A percentile compares a stretch with the other conserved stretches of the same genome.
phyloP scores from a whole-genome alignment of 2,113 vertebrate species.

The Triplophysa siluroides region DNA sequence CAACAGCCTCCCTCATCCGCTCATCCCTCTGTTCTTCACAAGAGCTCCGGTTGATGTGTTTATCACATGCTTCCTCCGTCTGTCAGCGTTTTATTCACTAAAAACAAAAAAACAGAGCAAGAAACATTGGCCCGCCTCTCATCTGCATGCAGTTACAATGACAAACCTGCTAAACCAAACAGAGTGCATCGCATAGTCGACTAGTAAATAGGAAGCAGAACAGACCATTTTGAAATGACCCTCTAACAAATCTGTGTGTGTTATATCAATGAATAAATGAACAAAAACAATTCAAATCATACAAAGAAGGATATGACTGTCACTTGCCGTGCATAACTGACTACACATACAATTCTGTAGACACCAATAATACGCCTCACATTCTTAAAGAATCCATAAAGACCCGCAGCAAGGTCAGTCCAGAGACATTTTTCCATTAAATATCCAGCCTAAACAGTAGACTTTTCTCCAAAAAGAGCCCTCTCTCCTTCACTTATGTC shows the following conservation, averaged over 20 bases:
- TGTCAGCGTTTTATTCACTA: constrained; percentile 61
- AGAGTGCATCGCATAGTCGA: not conserved
- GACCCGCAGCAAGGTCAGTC: constrained; percentile 16
- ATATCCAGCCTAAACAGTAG: constrained; percentile 19
- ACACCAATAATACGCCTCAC: too few relatives aligned
- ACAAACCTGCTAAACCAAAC: too few relatives aligned
- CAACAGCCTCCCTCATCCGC: constrained; percentile 49
- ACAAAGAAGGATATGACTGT: too few relatives aligned
- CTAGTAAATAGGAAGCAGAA: too few relatives aligned
- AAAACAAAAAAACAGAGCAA: constrained; percentile 18
- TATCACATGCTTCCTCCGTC: constrained; percentile 65
- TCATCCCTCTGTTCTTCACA: constrained; percentile 58
- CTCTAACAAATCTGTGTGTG: too few relatives aligned
- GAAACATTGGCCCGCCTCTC: not conserved
- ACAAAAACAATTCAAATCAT: too few relatives aligned
- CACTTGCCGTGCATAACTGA: too few relatives aligned
- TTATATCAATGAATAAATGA: too few relatives aligned
- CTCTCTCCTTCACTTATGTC: constrained; percentile 25
- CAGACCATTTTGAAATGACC: too few relatives aligned
- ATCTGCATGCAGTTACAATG: too few relatives aligned
- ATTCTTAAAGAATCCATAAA: not conserved
- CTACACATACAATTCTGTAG: too few relatives aligned
- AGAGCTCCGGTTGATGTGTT: constrained; percentile 69
- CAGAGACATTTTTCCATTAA: constrained; percentile 18
- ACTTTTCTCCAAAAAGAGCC: not conserved